Evolutionary conservation across 2,888 invertebrate species (phyloP).

Genomic region (Pteria penguin): DNA sequence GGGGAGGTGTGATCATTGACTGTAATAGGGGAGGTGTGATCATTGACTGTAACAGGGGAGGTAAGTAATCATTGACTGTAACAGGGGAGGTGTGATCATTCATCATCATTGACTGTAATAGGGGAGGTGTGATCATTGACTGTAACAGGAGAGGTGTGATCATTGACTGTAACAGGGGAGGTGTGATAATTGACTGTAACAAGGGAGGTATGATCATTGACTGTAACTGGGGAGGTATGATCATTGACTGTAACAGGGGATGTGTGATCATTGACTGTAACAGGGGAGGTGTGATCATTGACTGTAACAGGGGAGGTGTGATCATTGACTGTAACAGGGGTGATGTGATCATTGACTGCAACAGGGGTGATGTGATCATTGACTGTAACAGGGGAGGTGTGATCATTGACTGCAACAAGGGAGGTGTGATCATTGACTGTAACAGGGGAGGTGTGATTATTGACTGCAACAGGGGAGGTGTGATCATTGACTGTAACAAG

Average conservation of each 20-base stretch:
- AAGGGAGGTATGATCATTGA: not conserved
- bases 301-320: not conserved
- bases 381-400: too few relatives aligned
- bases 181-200: not conserved
- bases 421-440: not conserved
- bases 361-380: not conserved
- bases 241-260: not conserved
- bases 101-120: not conserved
- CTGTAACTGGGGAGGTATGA: not conserved
- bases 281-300: not conserved
- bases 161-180: conserved; percentile 2
- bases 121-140: not conserved
- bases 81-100: not conserved
- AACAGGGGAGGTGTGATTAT: too few relatives aligned
- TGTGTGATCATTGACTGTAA: not conserved
- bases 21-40: not conserved
- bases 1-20: not conserved
- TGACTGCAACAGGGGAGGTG: not conserved
- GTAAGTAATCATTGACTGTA: not conserved
- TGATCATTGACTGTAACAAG: not conserved
- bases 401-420: not conserved
- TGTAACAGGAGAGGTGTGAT: not conserved
- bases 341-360: not conserved
- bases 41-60: conserved; percentile 1
- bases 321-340: too few relatives aligned